Evolutionary conservation across 2,888 invertebrate genomes (phyloP), one percentile per base, ranked within the genome.

Genomic region (Eurytoma adleriae): DNA sequence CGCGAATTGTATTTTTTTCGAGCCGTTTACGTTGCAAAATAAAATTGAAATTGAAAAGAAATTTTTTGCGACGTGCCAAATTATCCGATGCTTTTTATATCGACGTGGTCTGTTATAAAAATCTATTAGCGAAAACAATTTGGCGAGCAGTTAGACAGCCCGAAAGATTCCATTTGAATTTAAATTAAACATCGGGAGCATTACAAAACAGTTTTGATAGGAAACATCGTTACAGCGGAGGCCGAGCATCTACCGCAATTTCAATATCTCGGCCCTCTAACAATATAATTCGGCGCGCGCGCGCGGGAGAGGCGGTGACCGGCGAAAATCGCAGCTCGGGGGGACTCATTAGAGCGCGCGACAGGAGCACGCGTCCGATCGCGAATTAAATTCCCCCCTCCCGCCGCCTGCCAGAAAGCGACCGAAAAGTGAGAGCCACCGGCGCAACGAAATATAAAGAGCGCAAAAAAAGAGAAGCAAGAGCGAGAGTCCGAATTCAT

Each of bases 401-500:
- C 64, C 27, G 50, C 18, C 48, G 40, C 48, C 0, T 0, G 57
- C 14, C 57, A 10, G 24, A 18, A 40, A 56, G 57, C 20, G n/a
- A 48, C 5, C 16, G 27, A 73, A 64, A 54, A 56, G 54, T 50
- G 40, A 20, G 40, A 40, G 59, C 50, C 16, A 48, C 24, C 16
- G 57, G 3, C 27, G 56, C 7, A 13, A 10, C 30, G 1, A 57
- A 66, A 56, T 40, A 30, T 5, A 30, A 64, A 73, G 64, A 64
- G 54, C n/a, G 20, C n/a, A 48, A 66, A 40, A 66, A 66, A 66
- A 50, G 40, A n/a, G 12, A 12, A 59, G 18, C 40, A 7, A 59
- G n/a, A 61, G 48, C 16, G 64, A 52, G 57, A n/a, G 50, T n/a
- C 67, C 59, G 50, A 80, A 77, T 67, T 50, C 56, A 67, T 69